Base-by-base conservation (phyloP, 2,797 vertebrate species). In the Tenualosa ilisha region DNA sequence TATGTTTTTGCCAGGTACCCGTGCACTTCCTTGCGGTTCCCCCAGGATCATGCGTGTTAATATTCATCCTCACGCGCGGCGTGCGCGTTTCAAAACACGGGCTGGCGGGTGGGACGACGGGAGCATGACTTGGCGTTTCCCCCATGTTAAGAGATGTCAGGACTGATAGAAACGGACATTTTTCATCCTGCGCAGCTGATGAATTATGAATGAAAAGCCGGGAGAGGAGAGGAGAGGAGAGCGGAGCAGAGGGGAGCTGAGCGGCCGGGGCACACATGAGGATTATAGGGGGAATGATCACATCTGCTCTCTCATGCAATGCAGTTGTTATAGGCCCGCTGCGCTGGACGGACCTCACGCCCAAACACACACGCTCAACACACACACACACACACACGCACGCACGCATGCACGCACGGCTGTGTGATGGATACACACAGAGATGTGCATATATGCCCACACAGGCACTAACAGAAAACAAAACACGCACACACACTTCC, bases 61-160 rank as follows among this genome's bases (percentile, higher is more conserved):
- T 95, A 95, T 95, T 94, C 93, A 95, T 92, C 89, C 13, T 20
- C 87, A 75, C 50, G 15, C 61, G 82, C 81, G 82, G 46, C 72
- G 83, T 51, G 51, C 40, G 37, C 90, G 91, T 93, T 89, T 92
- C 89, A 91, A 94, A 94, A 93, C 93, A 92, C 90, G 8, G 72
- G 93, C 92, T 89, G 91, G 94, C 91, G 93, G 82, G 17, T 40
- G 5, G 87, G 90, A 91, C 89, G 84, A 89, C 90, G 88, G 86
- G 92, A 93, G 93, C 95, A 95, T 95, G 95, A 94, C 94, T 94
- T 94, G 94, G 95, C 95, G 93, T 92, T 94, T 95, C 92, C 93
- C 93, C 92, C 93, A 93, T 92, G 91, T 94, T 95, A 91, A 94
- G 88, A 86, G 88, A 90, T 94, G 94, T 94, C 95, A 94, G 88